Evolutionary conservation across 2,888 invertebrate species (phyloP).

Genomic region (Podabrus alpinus): DNA sequence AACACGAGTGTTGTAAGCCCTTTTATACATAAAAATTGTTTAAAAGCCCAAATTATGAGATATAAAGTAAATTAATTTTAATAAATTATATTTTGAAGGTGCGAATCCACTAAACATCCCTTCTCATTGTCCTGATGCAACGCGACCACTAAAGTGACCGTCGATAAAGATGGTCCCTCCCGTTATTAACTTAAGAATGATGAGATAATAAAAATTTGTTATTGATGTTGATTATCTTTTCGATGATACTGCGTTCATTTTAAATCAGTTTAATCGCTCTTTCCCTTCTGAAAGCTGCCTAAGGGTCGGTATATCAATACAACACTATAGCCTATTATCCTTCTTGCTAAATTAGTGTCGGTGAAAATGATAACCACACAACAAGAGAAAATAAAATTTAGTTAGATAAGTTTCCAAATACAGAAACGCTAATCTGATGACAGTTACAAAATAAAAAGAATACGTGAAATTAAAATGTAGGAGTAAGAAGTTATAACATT

Average conservation of each 20-base stretch:
- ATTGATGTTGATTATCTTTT: background rate
- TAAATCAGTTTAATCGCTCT: background rate
- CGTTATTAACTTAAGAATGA: background rate
- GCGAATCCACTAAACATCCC: background rate
- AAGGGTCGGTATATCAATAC: background rate
- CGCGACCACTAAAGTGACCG: background rate
- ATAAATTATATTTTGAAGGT: background rate
- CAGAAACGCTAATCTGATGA: background rate
- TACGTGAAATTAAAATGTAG: background rate
- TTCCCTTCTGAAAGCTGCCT: background rate
- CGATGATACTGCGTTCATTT: background rate
- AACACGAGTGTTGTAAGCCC: background rate
- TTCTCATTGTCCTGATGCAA: background rate
- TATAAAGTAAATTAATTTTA: background rate
- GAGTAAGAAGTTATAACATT: conserved; percentile 1
- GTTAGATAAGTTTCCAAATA: background rate
- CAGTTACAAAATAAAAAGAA: background rate
- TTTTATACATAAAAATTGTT: background rate
- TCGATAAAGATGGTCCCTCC: background rate
- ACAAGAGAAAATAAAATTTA: background rate
- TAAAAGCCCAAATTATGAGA: background rate
- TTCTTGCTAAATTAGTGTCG: background rate
- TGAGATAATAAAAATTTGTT: background rate
- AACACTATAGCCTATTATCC: background rate
- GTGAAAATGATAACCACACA: background rate